Conservation (phyloP, 1,140 invertebrate species). For the Drosophila triauraria region DNA sequence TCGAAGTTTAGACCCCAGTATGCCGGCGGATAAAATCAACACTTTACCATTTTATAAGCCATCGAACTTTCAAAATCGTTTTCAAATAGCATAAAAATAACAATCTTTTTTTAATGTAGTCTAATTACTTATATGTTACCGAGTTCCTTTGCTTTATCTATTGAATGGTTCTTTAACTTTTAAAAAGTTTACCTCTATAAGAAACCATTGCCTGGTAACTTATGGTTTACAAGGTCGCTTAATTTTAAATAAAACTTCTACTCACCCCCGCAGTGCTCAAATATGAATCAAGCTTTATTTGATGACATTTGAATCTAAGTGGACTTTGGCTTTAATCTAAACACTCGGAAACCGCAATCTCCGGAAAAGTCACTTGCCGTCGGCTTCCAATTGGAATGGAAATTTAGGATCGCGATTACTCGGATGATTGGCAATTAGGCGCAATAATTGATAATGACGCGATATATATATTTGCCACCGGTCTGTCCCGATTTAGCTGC, state of each 20-base stretch:
- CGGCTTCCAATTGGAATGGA: conserved; percentile 31
- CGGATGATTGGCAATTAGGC: conserved; percentile 16
- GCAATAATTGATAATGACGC: conserved; percentile 33
- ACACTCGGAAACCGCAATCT: too few species aligned
- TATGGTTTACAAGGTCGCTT: background rate
- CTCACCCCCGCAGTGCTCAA: background rate
- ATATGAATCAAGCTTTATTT: background rate
- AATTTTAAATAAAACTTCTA: background rate
- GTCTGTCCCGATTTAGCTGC: conserved; percentile 9
- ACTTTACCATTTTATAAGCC: too few species aligned
- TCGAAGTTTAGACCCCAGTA: too few species aligned
- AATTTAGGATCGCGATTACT: conserved; percentile 18
- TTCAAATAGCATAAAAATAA: too few species aligned
- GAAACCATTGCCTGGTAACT: background rate
- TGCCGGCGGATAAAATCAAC: too few species aligned
- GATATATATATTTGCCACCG: conserved; percentile 34
- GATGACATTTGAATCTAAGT: background rate
- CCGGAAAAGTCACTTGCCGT: conserved; percentile 35
- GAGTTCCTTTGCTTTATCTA: too few species aligned
- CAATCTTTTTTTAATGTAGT: too few species aligned
- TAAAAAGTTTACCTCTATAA: background rate
- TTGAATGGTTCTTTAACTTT: background rate
- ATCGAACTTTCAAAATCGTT: too few species aligned
- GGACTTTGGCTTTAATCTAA: too few species aligned
- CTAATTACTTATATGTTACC: too few species aligned